Evolutionary conservation across 2,797 vertebrate species (phyloP).

Genomic region (Hozukius guyotensis): DNA sequence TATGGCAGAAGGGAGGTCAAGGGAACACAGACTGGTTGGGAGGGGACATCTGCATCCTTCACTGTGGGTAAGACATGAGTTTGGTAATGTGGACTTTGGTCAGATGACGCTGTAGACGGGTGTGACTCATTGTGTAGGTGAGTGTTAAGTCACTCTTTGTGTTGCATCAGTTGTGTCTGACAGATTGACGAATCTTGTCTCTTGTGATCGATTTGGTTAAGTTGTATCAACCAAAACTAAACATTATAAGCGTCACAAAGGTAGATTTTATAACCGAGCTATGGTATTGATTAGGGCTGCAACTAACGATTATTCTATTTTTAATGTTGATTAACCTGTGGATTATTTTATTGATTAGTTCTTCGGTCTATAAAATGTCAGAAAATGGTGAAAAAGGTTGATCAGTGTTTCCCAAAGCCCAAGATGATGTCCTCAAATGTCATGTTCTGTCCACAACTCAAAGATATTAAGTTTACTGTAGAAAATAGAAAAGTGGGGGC

Average conservation of each 20-base stretch:
- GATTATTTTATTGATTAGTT: too few species aligned
- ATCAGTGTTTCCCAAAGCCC: too few species aligned
- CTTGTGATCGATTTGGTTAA: background rate
- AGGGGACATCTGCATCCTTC: slow-evolving; percentile 72
- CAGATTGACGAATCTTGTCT: too few species aligned
- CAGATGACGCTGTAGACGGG: background rate
- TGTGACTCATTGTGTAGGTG: background rate
- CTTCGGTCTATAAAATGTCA: too few species aligned
- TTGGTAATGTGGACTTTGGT: background rate
- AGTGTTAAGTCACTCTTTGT: background rate
- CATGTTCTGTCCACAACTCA: too few species aligned
- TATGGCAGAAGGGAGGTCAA: slow-evolving; percentile 75
- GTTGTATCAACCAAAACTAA: background rate
- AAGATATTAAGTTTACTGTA: too few species aligned
- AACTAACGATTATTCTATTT: too few species aligned
- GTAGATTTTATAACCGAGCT: background rate
- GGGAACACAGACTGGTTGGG: slow-evolving; percentile 50
- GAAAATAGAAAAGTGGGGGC: too few species aligned
- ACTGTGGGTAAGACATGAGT: slow-evolving; percentile 80
- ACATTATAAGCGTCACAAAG: background rate
- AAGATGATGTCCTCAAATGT: too few species aligned
- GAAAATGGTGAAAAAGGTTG: too few species aligned
- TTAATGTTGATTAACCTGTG: too few species aligned
- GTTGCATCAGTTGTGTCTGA: background rate
- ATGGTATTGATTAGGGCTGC: background rate